Evolutionary conservation across 2,797 vertebrate species (phyloP).

Genomic region (Argentina silus): DNA sequence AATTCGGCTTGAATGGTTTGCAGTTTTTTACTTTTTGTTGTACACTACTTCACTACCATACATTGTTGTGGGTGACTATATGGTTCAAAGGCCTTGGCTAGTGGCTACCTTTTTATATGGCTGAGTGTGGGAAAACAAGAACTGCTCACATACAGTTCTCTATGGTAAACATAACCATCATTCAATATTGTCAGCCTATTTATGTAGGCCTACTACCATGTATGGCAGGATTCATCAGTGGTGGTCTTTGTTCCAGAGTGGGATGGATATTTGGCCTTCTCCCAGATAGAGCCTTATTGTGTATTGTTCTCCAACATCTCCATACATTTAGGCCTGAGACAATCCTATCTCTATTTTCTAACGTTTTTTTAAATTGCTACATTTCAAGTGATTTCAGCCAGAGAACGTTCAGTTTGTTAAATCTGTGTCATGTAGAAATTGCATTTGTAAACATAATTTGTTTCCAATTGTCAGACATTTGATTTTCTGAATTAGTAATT

Average conservation of each 20-base stretch:
- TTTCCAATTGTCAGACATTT: not conserved
- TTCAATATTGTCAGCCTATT: not conserved
- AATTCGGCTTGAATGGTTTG: constrained; percentile 90
- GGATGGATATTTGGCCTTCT: constrained; percentile 20
- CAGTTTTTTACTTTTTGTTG: not conserved
- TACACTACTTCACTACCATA: no score
- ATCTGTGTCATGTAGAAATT: constrained; percentile 47
- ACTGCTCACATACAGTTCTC: not conserved
- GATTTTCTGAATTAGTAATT: not conserved
- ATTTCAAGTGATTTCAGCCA: constrained; percentile 38
- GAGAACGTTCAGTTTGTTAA: constrained; percentile 46
- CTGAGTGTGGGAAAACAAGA: not conserved
- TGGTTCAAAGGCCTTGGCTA: not conserved
- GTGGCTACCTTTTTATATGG: not conserved
- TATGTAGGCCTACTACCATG: not conserved
- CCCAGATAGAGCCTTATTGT: constrained; percentile 61
- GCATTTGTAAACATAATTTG: constrained; percentile 34
- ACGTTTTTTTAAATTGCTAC: constrained; percentile 30
- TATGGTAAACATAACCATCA: no score
- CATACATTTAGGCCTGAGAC: constrained; percentile 39
- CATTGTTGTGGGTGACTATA: not conserved
- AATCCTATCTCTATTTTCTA: constrained; percentile 40
- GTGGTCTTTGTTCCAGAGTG: constrained; percentile 45
- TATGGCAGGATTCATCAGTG: constrained; percentile 29
- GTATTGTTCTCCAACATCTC: constrained; percentile 34